Base-by-base conservation (phyloP, 2,888 invertebrate genomes). In the Scrobipalpa atriplicella region DNA sequence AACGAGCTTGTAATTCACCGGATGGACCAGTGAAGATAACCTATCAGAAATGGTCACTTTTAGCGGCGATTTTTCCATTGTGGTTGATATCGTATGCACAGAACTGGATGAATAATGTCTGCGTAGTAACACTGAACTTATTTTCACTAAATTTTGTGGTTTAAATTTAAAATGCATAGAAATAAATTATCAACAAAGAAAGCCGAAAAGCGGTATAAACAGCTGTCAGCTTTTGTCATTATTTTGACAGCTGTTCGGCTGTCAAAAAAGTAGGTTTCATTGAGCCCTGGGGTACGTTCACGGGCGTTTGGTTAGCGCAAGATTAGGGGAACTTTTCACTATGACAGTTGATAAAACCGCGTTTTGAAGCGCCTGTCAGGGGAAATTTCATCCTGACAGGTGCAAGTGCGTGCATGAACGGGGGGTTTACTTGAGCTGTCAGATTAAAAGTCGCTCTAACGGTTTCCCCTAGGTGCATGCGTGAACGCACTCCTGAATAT, bases 1-100 rank as follows among this genome's bases (percentile, higher is more conserved):
- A 18, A 78, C 71, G 11, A 92, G 76, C 39, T 84, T 83, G 68
- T 93, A 93, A 69, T 90, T 87, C 11, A 78, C 74, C 18, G 93
- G 93, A 19, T 74, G 78, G 51, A 91, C 80, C 43, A 78, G 69
- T 7, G 78, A 73, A 1, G 88, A 86, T 56, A 89, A 78, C 71
- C 88, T 85, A 65, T 86, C 86, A 18, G 83, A 81, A 66, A 80
- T 73, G 67, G 78, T 83, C 66, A 77, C 67, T 67, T 81, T 83
- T 62, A 58, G 58, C n/a, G 75, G 70, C 75, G 75, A 73, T 73
- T 78, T 68, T 71, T 77, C 72, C 74, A 74, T 73, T 62, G 39
- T 73, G 38, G 60, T 67, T 36, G 51, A 36, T 11, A 21, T 38
- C n/a, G 38, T 43, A 39, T 10, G 3, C 51, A 60, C 21, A n/a